Evolutionary conservation across 2,888 invertebrate genomes (phyloP).

Genomic region (Blastobasis adustella): DNA sequence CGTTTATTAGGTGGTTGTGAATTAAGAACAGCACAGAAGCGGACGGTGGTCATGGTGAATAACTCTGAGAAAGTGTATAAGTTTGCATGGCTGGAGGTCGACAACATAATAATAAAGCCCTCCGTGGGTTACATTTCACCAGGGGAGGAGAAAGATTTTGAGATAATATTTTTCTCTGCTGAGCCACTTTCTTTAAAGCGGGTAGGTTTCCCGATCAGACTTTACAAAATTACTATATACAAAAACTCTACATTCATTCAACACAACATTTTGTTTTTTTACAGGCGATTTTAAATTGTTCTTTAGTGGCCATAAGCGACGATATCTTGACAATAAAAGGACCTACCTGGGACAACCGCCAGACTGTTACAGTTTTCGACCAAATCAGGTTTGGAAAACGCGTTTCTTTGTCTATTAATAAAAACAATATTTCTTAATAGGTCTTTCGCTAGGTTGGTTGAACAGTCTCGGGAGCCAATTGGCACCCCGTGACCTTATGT

Average conservation of each 20-base stretch:
- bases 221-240: too few species aligned
- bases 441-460: too few species aligned
- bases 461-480: too few species aligned
- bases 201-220: constrained; percentile 22
- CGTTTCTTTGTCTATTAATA: too few species aligned
- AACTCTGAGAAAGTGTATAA: constrained; percentile 66
- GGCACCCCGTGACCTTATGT: too few species aligned
- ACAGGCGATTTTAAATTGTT: constrained; percentile 44
- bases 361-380: constrained; percentile 52
- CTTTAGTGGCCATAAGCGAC: constrained; percentile 43
- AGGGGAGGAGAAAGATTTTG: constrained; percentile 64
- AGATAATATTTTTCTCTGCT: constrained; percentile 50
- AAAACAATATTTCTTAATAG: too few species aligned
- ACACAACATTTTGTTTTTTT: constrained; percentile 9
- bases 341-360: constrained; percentile 61
- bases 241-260: too few species aligned
- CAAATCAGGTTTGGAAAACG: constrained; percentile 35
- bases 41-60: constrained; percentile 56
- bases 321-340: constrained; percentile 45
- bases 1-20: constrained; percentile 51
- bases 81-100: constrained; percentile 49
- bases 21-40: constrained; percentile 41
- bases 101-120: constrained; percentile 47
- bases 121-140: constrained; percentile 62
- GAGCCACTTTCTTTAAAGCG: constrained; percentile 39